Base-by-base conservation (phyloP, 1,140 invertebrate genomes). In the Scaptomyza graminum region DNA sequence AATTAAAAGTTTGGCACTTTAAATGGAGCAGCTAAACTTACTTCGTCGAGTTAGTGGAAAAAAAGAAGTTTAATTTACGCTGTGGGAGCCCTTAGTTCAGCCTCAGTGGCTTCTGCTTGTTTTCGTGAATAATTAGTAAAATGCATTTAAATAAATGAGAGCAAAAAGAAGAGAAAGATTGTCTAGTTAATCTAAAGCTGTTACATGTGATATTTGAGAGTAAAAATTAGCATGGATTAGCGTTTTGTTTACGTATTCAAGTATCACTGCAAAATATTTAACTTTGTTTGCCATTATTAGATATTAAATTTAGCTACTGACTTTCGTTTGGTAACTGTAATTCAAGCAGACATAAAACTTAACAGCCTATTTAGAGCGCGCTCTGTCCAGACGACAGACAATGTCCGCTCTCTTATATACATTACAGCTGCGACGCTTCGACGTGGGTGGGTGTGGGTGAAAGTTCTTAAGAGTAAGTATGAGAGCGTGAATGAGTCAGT, bases 91-190 rank as follows among this genome's bases (percentile, higher is more conserved):
- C 43, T 34, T 3, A 5, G 57, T 34, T 61, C 41, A 61, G 22
- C 49, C 39, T 44, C 12, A 22, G n/a, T 41, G 60, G 65, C 65
- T 69, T 31, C 22, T 59, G 44, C 49, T 56, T 34, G 65, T 67
- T 52, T 76, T 61, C 28, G 69, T 87, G 78, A 82, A 74, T 78
- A 85, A 85, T 85, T 85, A 87, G 82, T 63, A 61, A 85, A 85
- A 87, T 87, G 78, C 82, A 87, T 87, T 85, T 82, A 87, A 85
- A 74, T 88, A 87, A 85, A 87, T 75, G 74, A 82, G 25, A 22
- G 52, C 9, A 1, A 11, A 11, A 43, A 2, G 22, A 12, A 2
- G n/a, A 0, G 22, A 25, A 7, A 9, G 9, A 1, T 8, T 15
- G 31, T 11, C 34, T 11, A 11, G 2, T 11, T 3, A 28, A 18